Evolutionary conservation across 2,797 vertebrate species (phyloP).

Genomic region (Hydrolagus colliei): DNA sequence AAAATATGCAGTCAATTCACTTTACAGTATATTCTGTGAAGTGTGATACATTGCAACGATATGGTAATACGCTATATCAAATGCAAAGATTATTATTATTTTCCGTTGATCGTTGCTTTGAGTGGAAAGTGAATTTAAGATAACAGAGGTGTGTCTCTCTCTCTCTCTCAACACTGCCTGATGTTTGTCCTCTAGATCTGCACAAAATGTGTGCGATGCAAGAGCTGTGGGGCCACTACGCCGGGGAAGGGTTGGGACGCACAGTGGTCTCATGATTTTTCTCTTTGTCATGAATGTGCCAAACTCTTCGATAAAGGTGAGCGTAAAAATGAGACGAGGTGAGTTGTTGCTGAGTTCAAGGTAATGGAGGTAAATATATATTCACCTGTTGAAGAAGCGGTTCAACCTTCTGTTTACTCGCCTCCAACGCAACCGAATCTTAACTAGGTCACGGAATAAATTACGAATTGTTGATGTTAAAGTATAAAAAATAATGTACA

Average conservation of each 20-base stretch:
- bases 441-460: not conserved
- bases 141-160: not conserved
- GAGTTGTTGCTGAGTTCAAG: not conserved
- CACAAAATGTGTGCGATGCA: conserved; percentile 92
- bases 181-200: conserved; percentile 69
- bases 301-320: conserved; percentile 96
- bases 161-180: not conserved
- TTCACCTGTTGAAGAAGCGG: no score
- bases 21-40: no score
- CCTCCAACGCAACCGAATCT: no score
- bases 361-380: no score
- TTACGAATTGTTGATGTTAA: not conserved
- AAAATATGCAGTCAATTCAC: no score
- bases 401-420: no score
- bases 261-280: conserved; percentile 98
- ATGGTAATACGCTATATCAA: no score
- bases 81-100: no score
- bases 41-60: no score
- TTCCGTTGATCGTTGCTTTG: no score
- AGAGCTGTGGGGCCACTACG: conserved; percentile 93
- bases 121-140: no score
- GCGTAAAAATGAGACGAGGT: not conserved
- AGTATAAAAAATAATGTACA: not conserved
- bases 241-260: conserved; percentile 96
- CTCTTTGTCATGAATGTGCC: conserved; percentile 96